Conservation (phyloP, 2,113 vertebrate species). For the Cyprinodon brontotheroides region DNA sequence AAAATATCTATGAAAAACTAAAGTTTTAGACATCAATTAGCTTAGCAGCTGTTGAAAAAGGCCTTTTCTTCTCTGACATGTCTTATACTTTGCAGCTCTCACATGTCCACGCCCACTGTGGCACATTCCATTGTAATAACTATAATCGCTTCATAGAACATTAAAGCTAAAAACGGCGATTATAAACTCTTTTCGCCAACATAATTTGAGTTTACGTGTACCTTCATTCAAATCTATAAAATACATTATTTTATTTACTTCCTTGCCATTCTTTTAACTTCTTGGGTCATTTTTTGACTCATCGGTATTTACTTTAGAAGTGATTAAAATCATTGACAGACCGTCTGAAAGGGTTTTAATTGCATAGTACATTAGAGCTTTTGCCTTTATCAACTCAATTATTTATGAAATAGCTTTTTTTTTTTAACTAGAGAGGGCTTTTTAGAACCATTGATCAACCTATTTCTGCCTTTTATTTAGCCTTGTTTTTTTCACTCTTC, state of each 20-base stretch:
- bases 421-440: conserved; percentile 6
- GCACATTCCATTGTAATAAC: conserved; percentile 25
- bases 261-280: too few species aligned
- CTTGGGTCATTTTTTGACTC: too few species aligned
- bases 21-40: background rate
- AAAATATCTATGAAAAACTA: background rate
- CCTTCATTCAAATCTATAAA: background rate
- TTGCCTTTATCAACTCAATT: background rate
- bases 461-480: background rate
- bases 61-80: background rate
- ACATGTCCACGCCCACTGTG: background rate
- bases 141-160: conserved; percentile 27
- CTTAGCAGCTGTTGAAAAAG: background rate
- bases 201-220: background rate
- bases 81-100: background rate
- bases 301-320: background rate
- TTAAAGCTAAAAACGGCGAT: background rate
- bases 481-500: conserved; percentile 6
- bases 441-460: background rate
- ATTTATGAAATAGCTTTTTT: background rate
- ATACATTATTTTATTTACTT: background rate
- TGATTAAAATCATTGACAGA: background rate
- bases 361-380: too few species aligned
- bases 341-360: background rate
- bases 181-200: background rate